Evolutionary conservation across 2,888 invertebrate species (phyloP), one percentile per base, ranked within the genome.

Genomic region (Epirrita christyi): DNA sequence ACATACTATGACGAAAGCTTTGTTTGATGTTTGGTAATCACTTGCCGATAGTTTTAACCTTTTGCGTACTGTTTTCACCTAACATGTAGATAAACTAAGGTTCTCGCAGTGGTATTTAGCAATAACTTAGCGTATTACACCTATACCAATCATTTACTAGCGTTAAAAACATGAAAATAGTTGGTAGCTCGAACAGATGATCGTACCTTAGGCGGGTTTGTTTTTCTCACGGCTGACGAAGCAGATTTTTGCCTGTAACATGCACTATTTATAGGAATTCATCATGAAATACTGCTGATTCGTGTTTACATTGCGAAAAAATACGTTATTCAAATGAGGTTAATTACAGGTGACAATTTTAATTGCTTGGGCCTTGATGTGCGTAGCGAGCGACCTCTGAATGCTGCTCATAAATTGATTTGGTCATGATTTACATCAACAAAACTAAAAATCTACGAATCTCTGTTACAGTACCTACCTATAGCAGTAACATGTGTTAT

Each of bases 11-110:
- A 79, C 74, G 76, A 83, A 82, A 78, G 86, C 81, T 82, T 85
- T 76, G 81, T 82, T 83, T 86, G 75, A 82, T 88, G 89, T 91
- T 90, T 89, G 87, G 86, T 85, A 90, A 83, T 77, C 76, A 76
- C 73, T 79, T 81, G 83, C 87, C 84, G 86, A 88, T 84, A 80
- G 74, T 83, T 84, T 83, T 84, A 85, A 84, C 82, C 80, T 80
- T 85, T 87, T 85, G 72, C 78, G 78, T 79, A 74, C 72, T 78
- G 67, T 80, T 83, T 67, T 82, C 75, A 73, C 78, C 82, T 73
- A 73, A 74, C 66, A 72, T 80, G 70, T 76, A 80, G 76, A 74
- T 72, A 68, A 66, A 68, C 70, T 68, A 79, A 77, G 71, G 75
- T 82, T 85, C 83, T 85, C 78, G 77, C 47, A 48, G 14, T 14